phyloP scores from a whole-genome alignment of 2,113 vertebrate genomes.

The Solea solea region DNA sequence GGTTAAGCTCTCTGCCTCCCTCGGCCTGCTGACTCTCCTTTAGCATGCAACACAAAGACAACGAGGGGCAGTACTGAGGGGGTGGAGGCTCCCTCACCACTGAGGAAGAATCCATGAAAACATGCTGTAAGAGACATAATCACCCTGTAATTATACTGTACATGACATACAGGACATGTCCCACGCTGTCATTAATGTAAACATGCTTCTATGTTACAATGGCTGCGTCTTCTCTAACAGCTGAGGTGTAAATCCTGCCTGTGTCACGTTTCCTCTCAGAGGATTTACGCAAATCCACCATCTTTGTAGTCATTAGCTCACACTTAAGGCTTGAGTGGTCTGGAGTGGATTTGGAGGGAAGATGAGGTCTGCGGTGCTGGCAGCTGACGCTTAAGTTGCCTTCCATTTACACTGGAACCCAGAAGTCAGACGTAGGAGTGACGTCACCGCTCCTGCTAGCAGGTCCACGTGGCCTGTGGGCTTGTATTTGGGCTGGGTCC shows the following conservation, averaged over 20 bases:
- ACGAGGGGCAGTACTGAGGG: neutral
- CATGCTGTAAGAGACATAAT: neutral
- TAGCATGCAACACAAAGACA: slow-evolving; percentile 12
- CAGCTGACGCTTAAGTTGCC: slow-evolving; percentile 46
- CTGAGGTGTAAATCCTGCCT: slow-evolving; percentile 21
- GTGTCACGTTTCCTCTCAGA: slow-evolving; percentile 18
- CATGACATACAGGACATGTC: neutral
- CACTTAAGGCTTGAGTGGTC: neutral
- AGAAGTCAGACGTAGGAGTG: too few relatives aligned
- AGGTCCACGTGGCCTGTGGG: too few relatives aligned
- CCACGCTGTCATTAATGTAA: neutral
- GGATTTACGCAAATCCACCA: slow-evolving; percentile 27
- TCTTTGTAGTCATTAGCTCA: slow-evolving; percentile 2
- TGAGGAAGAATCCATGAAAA: slow-evolving; percentile 1
- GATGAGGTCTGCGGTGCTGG: slow-evolving; percentile 20
- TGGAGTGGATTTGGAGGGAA: slow-evolving; percentile 29
- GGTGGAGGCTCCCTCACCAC: neutral
- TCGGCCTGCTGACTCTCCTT: slow-evolving; percentile 17
- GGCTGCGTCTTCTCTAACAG: neutral
- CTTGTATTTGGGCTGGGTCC: too few relatives aligned
- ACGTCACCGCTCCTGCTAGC: neutral
- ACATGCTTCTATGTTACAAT: neutral
- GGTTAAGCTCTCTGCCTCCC: slow-evolving; percentile 45
- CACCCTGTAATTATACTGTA: neutral
- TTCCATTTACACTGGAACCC: slow-evolving; percentile 20